These are phyloP conservation scores for Chouioia cunea DNA, from an alignment of 2,888 invertebrate genomes.

Conservation along the genomic window DNA sequence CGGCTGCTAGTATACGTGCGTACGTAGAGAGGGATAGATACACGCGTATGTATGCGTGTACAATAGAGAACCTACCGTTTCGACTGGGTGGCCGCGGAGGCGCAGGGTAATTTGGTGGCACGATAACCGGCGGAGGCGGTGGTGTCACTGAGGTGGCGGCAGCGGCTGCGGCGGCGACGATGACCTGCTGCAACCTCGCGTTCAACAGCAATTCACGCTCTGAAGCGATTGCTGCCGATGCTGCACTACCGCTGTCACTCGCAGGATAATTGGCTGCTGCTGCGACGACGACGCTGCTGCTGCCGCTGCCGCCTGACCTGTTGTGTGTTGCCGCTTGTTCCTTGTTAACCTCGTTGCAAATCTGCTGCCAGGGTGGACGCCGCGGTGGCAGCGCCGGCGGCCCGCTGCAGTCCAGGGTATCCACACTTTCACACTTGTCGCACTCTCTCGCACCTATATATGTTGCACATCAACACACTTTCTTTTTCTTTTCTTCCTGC, in stretches of 20 bases:
- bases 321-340: constrained; percentile 65
- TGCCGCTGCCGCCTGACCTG: constrained; percentile 64
- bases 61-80: constrained; percentile 61
- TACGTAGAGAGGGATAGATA: constrained; percentile 16
- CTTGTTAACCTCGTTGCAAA: constrained; percentile 69
- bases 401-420: constrained; percentile 69
- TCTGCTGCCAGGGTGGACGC: constrained; percentile 68
- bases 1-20: background rate
- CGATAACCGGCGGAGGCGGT: constrained; percentile 57
- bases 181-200: constrained; percentile 43
- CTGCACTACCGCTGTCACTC: constrained; percentile 48
- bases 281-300: constrained; percentile 62
- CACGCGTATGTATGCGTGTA: background rate
- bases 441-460: constrained; percentile 57
- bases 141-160: constrained; percentile 48
- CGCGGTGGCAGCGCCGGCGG: constrained; percentile 70
- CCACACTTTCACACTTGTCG: constrained; percentile 68
- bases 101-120: constrained; percentile 67
- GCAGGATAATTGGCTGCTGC: constrained; percentile 45
- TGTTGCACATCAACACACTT: background rate
- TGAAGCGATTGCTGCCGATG: constrained; percentile 36
- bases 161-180: constrained; percentile 52
- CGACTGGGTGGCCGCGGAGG: constrained; percentile 68
- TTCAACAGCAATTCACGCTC: too few relatives aligned
- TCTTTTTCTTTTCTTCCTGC: constrained; percentile 4